Base-by-base conservation (phyloP, 2,797 vertebrate species). In the Rhyacichthys aspro region DNA sequence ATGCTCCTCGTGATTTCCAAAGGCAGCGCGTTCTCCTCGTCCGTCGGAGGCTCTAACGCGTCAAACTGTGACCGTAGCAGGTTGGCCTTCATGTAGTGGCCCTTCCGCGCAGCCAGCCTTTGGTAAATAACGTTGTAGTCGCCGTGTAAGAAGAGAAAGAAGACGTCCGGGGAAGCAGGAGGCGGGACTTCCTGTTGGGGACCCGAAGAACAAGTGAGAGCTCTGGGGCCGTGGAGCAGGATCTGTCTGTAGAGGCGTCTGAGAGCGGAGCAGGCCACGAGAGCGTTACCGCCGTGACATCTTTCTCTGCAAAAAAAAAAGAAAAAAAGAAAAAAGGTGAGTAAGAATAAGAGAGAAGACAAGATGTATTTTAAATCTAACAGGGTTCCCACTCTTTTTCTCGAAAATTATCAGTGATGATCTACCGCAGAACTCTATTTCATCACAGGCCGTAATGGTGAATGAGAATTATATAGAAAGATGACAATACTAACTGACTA, bases 221-320 rank as follows among this genome's bases (percentile, higher is more conserved):
- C 81, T 15, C 73, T 50, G 49, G 80, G 19, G 56, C 95, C 94
- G 0, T 75, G 64, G 47, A 88, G 85, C 69, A 98, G 82, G 67
- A 95, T 76, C 69, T 43, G 67, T 69, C 96, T 92, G 79, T 97
- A 96, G 37, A 79, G 80, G 79, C 76, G 94, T 81, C 93, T 96
- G 84, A 98, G 89, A 41, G 96, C 95, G 2, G 96, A 98, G 72
- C 96, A 98, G 9, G 89, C 90, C 74, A 97, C 72, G n/a, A 98
- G 18, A 43, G 88, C 88, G 56, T 89, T 74, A 23, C 87, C 86
- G 55, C 89, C 73, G 3, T 76, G 89, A 48, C 67, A 23, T 8
- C 89, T 63, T 68, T 91, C 94, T 86, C 86, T 88, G 67, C 3
- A 9, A 56, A 0, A 12, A 36, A 3, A 44, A 55, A 3, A 39